Evolutionary conservation across 2,113 vertebrate genomes (phyloP), one percentile per base, ranked within the genome.

Genomic region (Lampris megalopsis): DNA sequence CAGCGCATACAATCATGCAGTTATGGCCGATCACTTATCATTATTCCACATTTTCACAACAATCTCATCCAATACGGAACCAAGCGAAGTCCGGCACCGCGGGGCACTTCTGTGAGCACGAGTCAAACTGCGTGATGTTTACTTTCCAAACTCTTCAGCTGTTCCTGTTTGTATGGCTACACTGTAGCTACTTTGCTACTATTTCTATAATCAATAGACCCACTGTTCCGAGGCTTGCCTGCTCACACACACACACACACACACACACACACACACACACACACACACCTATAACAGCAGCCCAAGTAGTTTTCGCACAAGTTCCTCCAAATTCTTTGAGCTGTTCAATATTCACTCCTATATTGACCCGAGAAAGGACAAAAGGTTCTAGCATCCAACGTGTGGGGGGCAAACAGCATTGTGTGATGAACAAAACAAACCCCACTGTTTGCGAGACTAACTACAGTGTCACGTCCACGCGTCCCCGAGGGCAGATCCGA

Each of bases 41-140:
- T 37, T 66, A 69, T 13, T 45, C 2, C 9, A 41, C 37, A 61
- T 0, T 10, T 41, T 9, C 40, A 45, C 2, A 67, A 71, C 48
- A 38, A 73, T 10, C n/a, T 9, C 37, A 59, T 38, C 9, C 57
- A 2, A 37, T 38, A 13, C n/a, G 8, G 11, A 63, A 61, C 57
- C 13, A 9, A 52, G 75, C 56, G 1, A 67, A 58, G 59, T 71
- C 41, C 67, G 50, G 47, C 38, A 1, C 41, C 45, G 57, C 7
- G 9, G 54, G 4, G 10, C 42, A 78, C 86, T 77, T 76, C 72
- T 68, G 71, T 79, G 52, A 82, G 66, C 89, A 91, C 86, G 73
- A 77, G 73, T 83, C 73, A 79, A 58, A 57, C 8, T 11, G 61
- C 71, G n/a, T 41, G 63, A 75, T 64, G 69, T 69, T 84, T 69